A percentile compares a stretch with the other conserved stretches of the same genome.
These are phyloP conservation scores for Teleopsis dalmanni DNA, from an alignment of 1,140 invertebrate genomes.

Conservation along the genomic window DNA sequence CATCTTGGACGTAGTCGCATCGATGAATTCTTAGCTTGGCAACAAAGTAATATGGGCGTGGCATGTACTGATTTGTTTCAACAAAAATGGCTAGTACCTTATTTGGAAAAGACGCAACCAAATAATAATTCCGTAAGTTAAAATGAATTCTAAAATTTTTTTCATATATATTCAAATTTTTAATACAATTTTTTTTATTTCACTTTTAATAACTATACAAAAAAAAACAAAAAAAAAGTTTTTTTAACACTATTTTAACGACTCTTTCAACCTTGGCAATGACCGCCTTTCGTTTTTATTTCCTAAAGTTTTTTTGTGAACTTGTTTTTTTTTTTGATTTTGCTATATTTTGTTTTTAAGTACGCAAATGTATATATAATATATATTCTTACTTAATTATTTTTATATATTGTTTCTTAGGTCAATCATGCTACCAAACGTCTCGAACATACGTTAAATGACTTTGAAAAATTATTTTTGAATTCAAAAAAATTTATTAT, in stretches of 20 bases:
- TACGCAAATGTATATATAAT: not conserved
- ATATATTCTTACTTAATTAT: too few relatives aligned
- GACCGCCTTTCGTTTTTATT: too few relatives aligned
- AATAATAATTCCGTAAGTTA: conserved; percentile 27
- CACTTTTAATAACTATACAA: too few relatives aligned
- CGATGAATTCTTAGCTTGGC: conserved; percentile 83
- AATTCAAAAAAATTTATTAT: conserved; percentile 55
- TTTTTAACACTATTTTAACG: too few relatives aligned
- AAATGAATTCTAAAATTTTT: too few relatives aligned
- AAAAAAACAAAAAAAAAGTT: too few relatives aligned
- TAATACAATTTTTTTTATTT: not conserved
- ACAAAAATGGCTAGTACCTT: conserved; percentile 51
- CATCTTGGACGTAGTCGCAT: conserved; percentile 58
- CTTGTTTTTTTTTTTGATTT: not conserved
- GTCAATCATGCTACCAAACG: conserved; percentile 45
- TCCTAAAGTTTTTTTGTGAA: too few relatives aligned
- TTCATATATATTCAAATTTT: not conserved
- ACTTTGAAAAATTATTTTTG: conserved; percentile 59
- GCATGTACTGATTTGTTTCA: conserved; percentile 63
- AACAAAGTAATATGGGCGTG: conserved; percentile 66
- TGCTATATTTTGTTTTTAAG: not conserved
- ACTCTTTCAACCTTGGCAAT: too few relatives aligned
- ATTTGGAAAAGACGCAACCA: conserved; percentile 42
- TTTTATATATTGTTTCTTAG: conserved; percentile 10
- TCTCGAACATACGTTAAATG: conserved; percentile 52